These are phyloP conservation scores for Drosophila macrothrix DNA, from an alignment of 2,888 invertebrate genomes.

Conservation along the genomic window DNA sequence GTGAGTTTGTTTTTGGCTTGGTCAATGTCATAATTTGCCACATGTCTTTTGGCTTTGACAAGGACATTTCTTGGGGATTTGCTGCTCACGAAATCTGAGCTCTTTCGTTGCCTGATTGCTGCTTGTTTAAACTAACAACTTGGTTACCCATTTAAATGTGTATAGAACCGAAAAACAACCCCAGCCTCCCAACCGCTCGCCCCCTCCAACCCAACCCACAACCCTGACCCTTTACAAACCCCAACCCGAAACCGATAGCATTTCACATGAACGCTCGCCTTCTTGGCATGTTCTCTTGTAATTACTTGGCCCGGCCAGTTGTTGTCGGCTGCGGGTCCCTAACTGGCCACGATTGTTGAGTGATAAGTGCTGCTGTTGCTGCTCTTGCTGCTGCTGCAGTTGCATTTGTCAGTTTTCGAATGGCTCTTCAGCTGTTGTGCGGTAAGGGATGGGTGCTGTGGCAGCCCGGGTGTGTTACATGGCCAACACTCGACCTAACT, in stretches of 20 bases:
- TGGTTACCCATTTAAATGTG: slow-evolving; percentile 63
- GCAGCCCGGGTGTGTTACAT: slow-evolving; percentile 34
- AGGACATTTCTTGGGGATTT: slow-evolving; percentile 64
- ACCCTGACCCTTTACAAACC: background rate
- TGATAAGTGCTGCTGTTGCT: slow-evolving; percentile 66
- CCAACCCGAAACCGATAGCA: slow-evolving; percentile 9
- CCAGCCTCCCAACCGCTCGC: accelerated
- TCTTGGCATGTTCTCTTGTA: slow-evolving; percentile 73
- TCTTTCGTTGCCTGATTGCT: slow-evolving; percentile 51
- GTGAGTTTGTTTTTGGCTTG: slow-evolving; percentile 37
- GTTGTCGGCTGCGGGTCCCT: slow-evolving; percentile 9
- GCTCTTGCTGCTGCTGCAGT: slow-evolving; percentile 14
- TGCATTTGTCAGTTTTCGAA: slow-evolving; percentile 56
- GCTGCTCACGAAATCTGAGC: slow-evolving; percentile 33
- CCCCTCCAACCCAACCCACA: background rate
- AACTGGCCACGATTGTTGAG: slow-evolving; percentile 74
- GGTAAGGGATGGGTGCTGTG: background rate
- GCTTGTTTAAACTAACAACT: slow-evolving; percentile 55
- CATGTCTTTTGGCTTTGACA: slow-evolving; percentile 58
- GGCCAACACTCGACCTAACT: slow-evolving; percentile 48
- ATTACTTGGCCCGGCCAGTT: slow-evolving; percentile 62
- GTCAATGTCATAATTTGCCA: slow-evolving; percentile 72
- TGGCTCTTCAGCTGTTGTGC: slow-evolving; percentile 1
- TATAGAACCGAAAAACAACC: slow-evolving; percentile 20
- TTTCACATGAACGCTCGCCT: slow-evolving; percentile 37